These are phyloP conservation scores for Hipparchia semele DNA, from an alignment of 2,888 invertebrate genomes.

Conservation along the genomic window DNA sequence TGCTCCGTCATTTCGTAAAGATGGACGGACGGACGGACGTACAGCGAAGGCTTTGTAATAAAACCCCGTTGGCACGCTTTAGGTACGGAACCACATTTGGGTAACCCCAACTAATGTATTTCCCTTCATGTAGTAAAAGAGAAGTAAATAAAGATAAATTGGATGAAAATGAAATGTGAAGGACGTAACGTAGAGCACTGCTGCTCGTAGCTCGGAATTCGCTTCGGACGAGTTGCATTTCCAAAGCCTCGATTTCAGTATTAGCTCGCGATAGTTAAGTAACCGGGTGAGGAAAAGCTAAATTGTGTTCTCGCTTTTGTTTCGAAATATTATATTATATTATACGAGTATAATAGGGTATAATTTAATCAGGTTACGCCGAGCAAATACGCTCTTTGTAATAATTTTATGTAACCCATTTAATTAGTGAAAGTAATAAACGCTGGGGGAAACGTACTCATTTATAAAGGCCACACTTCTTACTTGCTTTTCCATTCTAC, in stretches of 20 bases:
- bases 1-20: no score
- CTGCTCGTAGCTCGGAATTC: conserved; percentile 5
- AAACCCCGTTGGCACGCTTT: no score
- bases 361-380: not conserved
- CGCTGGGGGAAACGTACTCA: no score
- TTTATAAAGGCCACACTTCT: no score
- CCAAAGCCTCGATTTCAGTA: conserved; percentile 14
- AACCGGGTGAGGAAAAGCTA: not conserved
- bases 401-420: not conserved
- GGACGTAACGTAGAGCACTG: not conserved
- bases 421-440: not conserved
- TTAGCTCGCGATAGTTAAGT: conserved; percentile 1
- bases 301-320: conserved; percentile 5
- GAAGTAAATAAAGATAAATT: conserved; percentile 11
- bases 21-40: no score
- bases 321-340: not conserved
- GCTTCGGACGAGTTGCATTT: conserved; percentile 11
- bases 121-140: not conserved
- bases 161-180: conserved; percentile 11
- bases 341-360: not conserved
- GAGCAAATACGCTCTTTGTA: not conserved
- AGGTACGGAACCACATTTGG: no score
- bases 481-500: no score
- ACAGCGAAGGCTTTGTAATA: no score
- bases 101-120: not conserved